A percentile compares a stretch with the other conserved stretches of the same genome.
Conservation (phyloP, 2,797 vertebrate genomes). For the Pangasius krempfi region DNA sequence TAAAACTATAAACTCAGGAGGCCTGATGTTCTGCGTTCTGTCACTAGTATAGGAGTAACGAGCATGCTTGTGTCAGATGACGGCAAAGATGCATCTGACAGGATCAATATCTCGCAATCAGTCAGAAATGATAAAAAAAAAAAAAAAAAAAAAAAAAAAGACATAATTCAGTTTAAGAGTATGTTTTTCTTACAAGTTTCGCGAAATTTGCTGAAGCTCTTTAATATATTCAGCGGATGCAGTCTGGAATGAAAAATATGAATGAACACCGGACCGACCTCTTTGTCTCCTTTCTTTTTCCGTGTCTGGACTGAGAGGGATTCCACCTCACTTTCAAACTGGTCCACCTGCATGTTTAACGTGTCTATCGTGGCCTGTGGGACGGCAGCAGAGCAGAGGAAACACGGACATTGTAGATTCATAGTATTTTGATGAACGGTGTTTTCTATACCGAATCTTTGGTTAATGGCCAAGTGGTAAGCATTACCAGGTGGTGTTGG, state of each 20-base stretch:
- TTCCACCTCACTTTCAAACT: constrained; percentile 93
- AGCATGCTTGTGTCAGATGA: not conserved
- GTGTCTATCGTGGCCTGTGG: constrained; percentile 87
- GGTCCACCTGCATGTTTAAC: constrained; percentile 94
- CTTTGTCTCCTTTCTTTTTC: constrained; percentile 94
- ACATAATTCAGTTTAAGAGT: not conserved
- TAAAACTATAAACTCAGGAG: not conserved
- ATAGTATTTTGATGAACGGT: not conserved
- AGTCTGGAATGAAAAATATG: not conserved
- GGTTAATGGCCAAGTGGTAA: not conserved
- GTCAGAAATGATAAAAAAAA: not conserved
- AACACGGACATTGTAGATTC: not conserved
- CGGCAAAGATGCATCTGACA: not conserved
- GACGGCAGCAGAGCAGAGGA: not conserved
- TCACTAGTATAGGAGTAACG: not conserved
- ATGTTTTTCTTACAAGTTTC: not conserved
- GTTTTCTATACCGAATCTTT: not conserved
- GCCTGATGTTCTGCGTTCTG: not conserved
- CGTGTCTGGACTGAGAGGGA: constrained; percentile 87
- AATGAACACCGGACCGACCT: constrained; percentile 73
- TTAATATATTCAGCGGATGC: not conserved
- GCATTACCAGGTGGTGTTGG: not conserved
- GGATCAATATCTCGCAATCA: not conserved
- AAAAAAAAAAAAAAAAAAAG: not conserved
- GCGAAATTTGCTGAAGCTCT: no score